These are phyloP conservation scores for Eledone cirrhosa DNA, from an alignment of 2,888 invertebrate species.

Conservation along the genomic window DNA sequence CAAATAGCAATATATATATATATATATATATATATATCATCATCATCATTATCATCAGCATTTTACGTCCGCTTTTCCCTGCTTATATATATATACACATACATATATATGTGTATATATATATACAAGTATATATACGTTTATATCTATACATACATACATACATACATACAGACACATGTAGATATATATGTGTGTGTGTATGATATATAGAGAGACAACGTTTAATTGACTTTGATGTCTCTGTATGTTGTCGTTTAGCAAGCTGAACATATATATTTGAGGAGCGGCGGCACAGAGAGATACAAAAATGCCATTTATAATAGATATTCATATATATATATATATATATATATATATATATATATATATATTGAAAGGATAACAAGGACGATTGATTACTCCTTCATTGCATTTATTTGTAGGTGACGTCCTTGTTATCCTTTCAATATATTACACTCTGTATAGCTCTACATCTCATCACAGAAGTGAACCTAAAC, in stretches of 20 bases:
- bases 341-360: slow-evolving; percentile 9
- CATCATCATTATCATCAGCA: background rate
- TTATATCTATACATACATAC: too few relatives aligned
- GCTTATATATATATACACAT: background rate
- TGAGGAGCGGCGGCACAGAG: background rate
- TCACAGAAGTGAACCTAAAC: too few relatives aligned
- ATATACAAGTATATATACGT: background rate
- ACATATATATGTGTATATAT: background rate
- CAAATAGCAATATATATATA: too few relatives aligned
- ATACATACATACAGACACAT: background rate
- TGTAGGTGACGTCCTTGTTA: too few relatives aligned
- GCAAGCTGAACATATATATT: background rate
- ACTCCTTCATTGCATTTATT: too few relatives aligned
- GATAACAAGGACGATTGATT: too few relatives aligned
- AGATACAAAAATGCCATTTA: too few relatives aligned
- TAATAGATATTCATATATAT: background rate
- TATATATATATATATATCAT: too few relatives aligned
- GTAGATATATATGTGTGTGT: background rate
- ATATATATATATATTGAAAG: background rate
- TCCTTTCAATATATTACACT: too few relatives aligned
- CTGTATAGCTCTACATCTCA: too few relatives aligned
- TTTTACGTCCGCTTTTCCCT: background rate
- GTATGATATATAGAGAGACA: background rate
- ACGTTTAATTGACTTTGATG: background rate
- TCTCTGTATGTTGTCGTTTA: background rate